Evolutionary conservation across 2,888 invertebrate species (phyloP), one percentile per base, ranked within the genome.

Genomic region (Drosophila mayaguana): DNA sequence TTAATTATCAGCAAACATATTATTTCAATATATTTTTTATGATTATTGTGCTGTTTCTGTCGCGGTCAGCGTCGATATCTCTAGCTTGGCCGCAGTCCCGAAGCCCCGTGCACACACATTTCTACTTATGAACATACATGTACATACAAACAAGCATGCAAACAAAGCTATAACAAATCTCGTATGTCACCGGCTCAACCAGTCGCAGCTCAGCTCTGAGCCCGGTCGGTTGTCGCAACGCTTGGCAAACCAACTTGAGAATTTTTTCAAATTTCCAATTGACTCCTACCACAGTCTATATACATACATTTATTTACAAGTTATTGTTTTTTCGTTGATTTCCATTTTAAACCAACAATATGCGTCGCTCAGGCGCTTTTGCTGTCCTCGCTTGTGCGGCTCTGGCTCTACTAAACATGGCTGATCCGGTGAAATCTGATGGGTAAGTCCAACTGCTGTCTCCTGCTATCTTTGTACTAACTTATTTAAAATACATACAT

Each of bases 131-230:
- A 36, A 36, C 7, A 18, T 36, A 14, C 16, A 51, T 14, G 7
- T 34, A 25, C 28, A 28, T 34, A 40, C 40, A 3, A 8, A 22
- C 43, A 22, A 22, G 20, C 43, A 14, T 2, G 40, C 40, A 25
- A 50, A 20, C 32, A 63, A 16, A 18, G 34, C 38, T 77, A 80
- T 86, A 87, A 80, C 74, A 69, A 78, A 88, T 82, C 85, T 82
- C 67, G 72, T 68, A 57, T 69, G 55, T 57, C 75, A 55, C 43
- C 75, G 56, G 53, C 61, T 43, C 57, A 85, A 82, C 81, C 85
- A 85, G 90, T 86, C 80, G 76, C 74, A 65, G 88, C 88, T 82
- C 72, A 80, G 70, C 80, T 71, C 73, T 80, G 86, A 82, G 78
- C 74, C 70, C 51, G 65, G 57, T 72, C 72, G 87, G 89, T 86